Evolutionary conservation across 2,797 vertebrate genomes (phyloP).

Genomic region (Phoeniculus purpureus): DNA sequence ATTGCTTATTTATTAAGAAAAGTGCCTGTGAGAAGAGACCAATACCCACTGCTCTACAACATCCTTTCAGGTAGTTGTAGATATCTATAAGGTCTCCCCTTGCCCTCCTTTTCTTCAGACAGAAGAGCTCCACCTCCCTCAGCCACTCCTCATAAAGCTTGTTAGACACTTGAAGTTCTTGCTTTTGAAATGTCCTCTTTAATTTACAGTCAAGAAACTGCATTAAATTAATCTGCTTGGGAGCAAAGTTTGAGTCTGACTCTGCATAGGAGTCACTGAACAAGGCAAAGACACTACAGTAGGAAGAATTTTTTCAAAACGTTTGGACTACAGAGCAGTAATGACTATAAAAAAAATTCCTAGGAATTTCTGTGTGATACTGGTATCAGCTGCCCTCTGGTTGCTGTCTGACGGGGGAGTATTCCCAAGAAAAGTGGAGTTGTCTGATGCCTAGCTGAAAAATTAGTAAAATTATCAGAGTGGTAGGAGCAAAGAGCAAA

Average conservation of each 20-base stretch:
- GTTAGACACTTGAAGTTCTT: neutral
- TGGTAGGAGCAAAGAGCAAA: neutral
- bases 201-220: neutral
- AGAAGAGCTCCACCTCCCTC: too few relatives aligned
- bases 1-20: too few relatives aligned
- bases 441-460: neutral
- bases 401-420: neutral
- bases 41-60: too few relatives aligned
- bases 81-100: too few relatives aligned
- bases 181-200: neutral
- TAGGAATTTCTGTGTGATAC: neutral
- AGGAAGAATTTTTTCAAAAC: neutral
- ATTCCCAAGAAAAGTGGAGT: neutral
- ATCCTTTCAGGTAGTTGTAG: too few relatives aligned
- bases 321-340: neutral
- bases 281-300: neutral
- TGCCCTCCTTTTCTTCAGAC: too few relatives aligned
- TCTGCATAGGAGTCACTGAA: neutral
- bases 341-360: neutral
- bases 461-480: neutral
- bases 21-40: too few relatives aligned
- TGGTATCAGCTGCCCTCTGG: neutral
- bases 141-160: neutral
- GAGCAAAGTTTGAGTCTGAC: neutral
- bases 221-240: neutral